These are phyloP conservation scores for Acronicta leporina DNA, from an alignment of 2,888 invertebrate genomes.

Conservation along the genomic window DNA sequence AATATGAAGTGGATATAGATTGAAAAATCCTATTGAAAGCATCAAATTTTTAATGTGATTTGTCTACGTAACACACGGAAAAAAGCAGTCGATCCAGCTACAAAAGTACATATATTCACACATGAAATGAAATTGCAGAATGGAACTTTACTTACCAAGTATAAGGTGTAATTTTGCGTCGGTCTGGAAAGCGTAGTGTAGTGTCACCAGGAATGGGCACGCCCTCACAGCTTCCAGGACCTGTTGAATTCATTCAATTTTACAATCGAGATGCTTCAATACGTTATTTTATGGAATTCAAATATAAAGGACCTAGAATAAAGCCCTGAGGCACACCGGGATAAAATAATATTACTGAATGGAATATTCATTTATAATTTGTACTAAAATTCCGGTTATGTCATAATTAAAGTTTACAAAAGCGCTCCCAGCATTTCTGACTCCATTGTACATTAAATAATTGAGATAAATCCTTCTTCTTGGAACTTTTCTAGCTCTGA, in stretches of 20 bases:
- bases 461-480: slow-evolving; percentile 8
- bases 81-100: not conserved
- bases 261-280: slow-evolving; percentile 30
- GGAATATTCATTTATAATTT: slow-evolving; percentile 6
- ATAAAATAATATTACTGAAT: slow-evolving; percentile 15
- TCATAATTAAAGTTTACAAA: slow-evolving; percentile 12
- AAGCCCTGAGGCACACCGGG: slow-evolving; percentile 46
- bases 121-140: slow-evolving; percentile 16
- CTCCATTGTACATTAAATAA: slow-evolving; percentile 4
- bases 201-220: slow-evolving; percentile 98
- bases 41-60: too few species aligned
- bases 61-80: not conserved
- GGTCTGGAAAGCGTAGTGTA: slow-evolving; percentile 99
- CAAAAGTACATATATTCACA: slow-evolving; percentile 10
- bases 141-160: slow-evolving; percentile 92
- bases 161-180: slow-evolving; percentile 98
- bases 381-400: slow-evolving; percentile 9
- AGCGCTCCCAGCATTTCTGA: slow-evolving; percentile 7
- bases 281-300: slow-evolving; percentile 26
- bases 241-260: slow-evolving; percentile 70
- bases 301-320: slow-evolving; percentile 34
- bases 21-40: too few species aligned
- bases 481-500: not conserved
- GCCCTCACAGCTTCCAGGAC: slow-evolving; percentile 98
- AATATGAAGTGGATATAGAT: too few species aligned